Base-by-base conservation (phyloP, 2,888 invertebrate genomes). In the Neria commutata region DNA sequence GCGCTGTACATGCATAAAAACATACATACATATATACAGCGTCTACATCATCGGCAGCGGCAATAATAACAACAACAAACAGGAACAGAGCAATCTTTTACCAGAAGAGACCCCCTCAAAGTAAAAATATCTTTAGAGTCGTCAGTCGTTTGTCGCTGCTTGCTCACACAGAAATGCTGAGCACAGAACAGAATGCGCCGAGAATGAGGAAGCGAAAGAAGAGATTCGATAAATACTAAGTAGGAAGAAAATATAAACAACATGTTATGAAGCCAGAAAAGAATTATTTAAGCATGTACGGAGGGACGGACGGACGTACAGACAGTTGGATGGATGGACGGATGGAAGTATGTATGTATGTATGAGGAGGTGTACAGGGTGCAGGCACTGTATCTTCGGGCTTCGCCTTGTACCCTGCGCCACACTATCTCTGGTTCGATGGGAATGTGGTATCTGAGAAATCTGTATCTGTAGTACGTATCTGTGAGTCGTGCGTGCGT, bases 61-160 rank as follows among this genome's bases (percentile, higher is more conserved):
- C 19, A 42, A 42, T 3, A 17, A 19, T 14, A 42, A 42, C 42
- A 42, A 21, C 8, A 42, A 42, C 5, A 42, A 6, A 37, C 4
- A 8, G n/a, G 4, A 37, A n/a, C 37, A 37, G 11, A 37, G n/a
- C 11, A 37, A 37, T n/a, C 37, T 37, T 37, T 4, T 14, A 4
- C 19, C 21, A 42, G 21, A 64, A 48, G 10, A 69, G 74, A 74
- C 76, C 76, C 72, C 76, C 77, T 75, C 74, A 73, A 75, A 76
- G 75, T 70, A 72, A 72, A 71, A 71, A 42, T 42, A 42, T 42
- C 42, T 42, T 42, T 42, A 6, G 17, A 19, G 42, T 37, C n/a
- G n/a, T n/a, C n/a, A 42, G 24, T 25, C 26, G 11, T 37, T 16
- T 33, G 40, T 23, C 26, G 29, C 21, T 16, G 14, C 33, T 52